Evolutionary conservation across 2,797 vertebrate genomes (phyloP).

Genomic region (Uromys caudimaculatus): DNA sequence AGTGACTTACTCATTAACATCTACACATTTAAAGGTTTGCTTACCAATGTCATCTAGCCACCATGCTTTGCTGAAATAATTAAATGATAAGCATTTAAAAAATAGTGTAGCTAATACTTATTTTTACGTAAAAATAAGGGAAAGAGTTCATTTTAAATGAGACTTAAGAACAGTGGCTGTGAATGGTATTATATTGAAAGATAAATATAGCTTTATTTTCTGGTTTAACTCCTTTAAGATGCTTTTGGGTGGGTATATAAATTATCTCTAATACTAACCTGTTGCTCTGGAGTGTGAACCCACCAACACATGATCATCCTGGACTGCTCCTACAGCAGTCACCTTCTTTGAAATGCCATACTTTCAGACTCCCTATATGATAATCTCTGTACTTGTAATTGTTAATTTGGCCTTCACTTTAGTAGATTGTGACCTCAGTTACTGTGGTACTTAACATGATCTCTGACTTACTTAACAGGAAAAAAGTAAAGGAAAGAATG

Average conservation of each 20-base stretch:
- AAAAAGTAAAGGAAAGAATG: not conserved
- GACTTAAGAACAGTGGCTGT: not conserved
- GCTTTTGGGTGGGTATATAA: not conserved
- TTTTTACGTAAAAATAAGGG: slow-evolving; percentile 30
- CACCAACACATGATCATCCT: not conserved
- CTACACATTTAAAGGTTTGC: slow-evolving; percentile 22
- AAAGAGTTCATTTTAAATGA: slow-evolving; percentile 53
- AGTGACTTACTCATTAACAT: not conserved
- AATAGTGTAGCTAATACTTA: not conserved
- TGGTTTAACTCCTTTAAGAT: not conserved
- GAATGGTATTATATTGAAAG: not conserved
- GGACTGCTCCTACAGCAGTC: not conserved
- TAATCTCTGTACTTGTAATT: not conserved
- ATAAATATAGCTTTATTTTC: not conserved
- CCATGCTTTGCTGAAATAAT: slow-evolving; percentile 26
- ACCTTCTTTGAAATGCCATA: not conserved
- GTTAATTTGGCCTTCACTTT: not conserved
- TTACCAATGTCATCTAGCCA: not conserved
- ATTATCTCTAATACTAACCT: not conserved
- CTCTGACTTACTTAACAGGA: not conserved
- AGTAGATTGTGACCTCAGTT: not conserved
- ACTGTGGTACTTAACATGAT: not conserved
- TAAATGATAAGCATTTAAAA: not conserved
- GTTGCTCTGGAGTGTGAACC: not conserved
- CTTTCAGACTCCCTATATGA: not conserved